Conservation (phyloP, 2,113 vertebrate species). For the Gyps fulvus region DNA sequence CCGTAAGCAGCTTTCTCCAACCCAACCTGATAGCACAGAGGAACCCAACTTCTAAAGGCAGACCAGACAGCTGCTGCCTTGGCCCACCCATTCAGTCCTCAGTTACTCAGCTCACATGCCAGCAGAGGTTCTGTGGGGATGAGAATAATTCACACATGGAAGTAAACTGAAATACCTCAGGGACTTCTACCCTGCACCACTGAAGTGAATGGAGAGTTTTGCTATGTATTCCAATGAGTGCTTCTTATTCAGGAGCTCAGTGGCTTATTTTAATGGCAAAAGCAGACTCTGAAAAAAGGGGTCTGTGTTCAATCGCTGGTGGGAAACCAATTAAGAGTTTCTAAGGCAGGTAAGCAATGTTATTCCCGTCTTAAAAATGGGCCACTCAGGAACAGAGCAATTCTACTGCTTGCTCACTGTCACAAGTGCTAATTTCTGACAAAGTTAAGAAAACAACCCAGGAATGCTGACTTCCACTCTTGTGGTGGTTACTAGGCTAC, state of each 20-base stretch:
- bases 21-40: not conserved
- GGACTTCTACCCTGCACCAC: not conserved
- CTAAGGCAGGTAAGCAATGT: not conserved
- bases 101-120: not conserved
- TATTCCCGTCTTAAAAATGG: not conserved
- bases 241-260: not conserved
- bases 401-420: not conserved
- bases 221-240: not conserved
- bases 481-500: not conserved
- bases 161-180: not conserved
- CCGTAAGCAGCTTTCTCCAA: not conserved
- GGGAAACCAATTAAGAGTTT: not conserved
- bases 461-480: not conserved
- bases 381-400: not conserved
- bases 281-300: not conserved
- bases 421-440: not conserved
- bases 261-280: not conserved
- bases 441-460: not conserved
- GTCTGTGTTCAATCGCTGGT: accelerated
- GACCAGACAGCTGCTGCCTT: not conserved
- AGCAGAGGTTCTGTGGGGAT: not conserved
- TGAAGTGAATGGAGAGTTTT: not conserved
- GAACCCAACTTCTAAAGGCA: not conserved
- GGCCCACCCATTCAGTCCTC: not conserved
- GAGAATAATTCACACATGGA: not conserved